Evolutionary conservation across 2,113 vertebrate species (phyloP), one percentile per base, ranked within the genome.

Genomic region (Balaeniceps rex): DNA sequence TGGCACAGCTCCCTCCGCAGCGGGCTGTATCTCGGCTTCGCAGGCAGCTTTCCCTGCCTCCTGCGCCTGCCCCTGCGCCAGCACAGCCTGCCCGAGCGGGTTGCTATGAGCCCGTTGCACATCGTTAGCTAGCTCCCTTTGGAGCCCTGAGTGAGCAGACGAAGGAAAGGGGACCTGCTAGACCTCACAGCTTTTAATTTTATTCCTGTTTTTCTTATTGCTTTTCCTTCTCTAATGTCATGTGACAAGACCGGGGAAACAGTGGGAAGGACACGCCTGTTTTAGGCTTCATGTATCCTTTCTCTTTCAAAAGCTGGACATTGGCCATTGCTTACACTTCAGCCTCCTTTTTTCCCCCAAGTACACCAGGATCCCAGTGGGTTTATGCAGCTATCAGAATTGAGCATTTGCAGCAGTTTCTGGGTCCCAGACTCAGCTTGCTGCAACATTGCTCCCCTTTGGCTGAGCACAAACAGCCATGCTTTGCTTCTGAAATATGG

Each of bases 31-130:
- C 1, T 46, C 0, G 1, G 19, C 25, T 44, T 23, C 24, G 31
- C 23, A 23, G 49, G 49, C 44, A 52, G 60, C 23, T 46, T 82
- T 84, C 23, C 49, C 34, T 77, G 25, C 42, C 64, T 88, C 64
- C 23, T 2, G n/a, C 15, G 3, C 18, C 40, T 68, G 46, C 52
- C 40, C 15, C 14, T 1, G 1, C 1, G 4, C 47, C 44, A 42
- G 40, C 46, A 22, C 33, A 55, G 52, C 44, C 71, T 51, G 29
- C 52, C 57, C 13, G 3, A 22, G 28, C 1, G 0, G 31, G 28
- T 10, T 52, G 61, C 38, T 51, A 1, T 23, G 44, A 70, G 51
- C 38, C 18, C 14, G 1, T n/a, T 8, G 26, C 2, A 8, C 19
- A 14, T 19, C 36, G 60, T 60, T 12, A 47, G 11, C 19, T 34